Evolutionary conservation across 2,797 vertebrate species (phyloP), one percentile per base, ranked within the genome.

Genomic region (Euthynnus affinis): DNA sequence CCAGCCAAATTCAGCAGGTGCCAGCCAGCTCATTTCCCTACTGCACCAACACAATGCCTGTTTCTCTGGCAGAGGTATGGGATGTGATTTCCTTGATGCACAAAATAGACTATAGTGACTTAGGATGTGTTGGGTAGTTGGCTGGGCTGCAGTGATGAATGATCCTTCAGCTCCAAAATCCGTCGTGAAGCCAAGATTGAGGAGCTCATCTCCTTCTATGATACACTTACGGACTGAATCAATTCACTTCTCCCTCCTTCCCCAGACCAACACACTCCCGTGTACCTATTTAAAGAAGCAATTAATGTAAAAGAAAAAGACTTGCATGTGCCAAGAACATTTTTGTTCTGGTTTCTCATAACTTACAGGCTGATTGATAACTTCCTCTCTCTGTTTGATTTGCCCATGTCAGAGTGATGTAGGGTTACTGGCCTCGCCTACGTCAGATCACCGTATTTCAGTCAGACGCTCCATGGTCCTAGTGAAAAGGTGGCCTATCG

Each of bases 221-320:
- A 79, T 82, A 76, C 87, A 89, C 87, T 89, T 74, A 86, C 37
- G 52, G 69, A 51, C 67, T 23, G 67, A 87, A 80, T 82, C 78
- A 87, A 91, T 92, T 87, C 69, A 78, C 73, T 78, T 29, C 46
- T 42, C 63, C 49, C 37, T 72, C 13, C 12, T 71, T 71, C n/a
- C 53, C 57, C 53, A 42, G 58, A 73, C 75, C 48, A 59, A 76
- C 68, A 67, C 65, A 37, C 56, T 42, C 29, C 52, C 9, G 5
- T 46, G 78, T 71, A 29, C n/a, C 84, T 92, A 89, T 92, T 91
- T 90, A 87, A 84, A 77, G 83, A 94, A 88, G 58, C 88, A 93
- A 94, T 93, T 92, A 86, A 89, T 88, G 77, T 90, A 91, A 94
- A 94, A 89, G 92, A 92, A 88, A 93, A 89, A 82, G 44, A 85